Conservation (phyloP, 2,888 invertebrate species). For the Frankliniella fusca region DNA sequence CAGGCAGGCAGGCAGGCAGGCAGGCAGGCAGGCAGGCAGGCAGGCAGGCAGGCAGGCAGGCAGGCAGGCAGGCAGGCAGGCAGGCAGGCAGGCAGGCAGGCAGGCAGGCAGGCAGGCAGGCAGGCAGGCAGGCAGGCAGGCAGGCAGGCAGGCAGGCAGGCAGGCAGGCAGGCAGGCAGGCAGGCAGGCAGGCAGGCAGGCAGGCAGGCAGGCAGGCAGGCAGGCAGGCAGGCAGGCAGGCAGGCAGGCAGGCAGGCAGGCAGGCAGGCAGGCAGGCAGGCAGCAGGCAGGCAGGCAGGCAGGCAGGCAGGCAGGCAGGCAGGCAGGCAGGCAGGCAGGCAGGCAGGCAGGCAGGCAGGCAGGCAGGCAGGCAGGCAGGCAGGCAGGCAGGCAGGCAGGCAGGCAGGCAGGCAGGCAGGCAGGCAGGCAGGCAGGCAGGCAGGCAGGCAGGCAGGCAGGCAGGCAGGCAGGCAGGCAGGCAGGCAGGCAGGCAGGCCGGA, state of each 20-base stretch:
- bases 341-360: constrained; percentile 32
- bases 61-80: background rate
- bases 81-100: background rate
- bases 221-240: no score
- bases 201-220: no score
- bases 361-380: constrained; percentile 33
- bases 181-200: no score
- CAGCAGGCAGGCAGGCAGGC: background rate
- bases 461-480: constrained; percentile 28
- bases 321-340: constrained; percentile 28
- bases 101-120: no score
- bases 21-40: background rate
- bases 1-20: no score
- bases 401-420: constrained; percentile 31
- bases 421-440: constrained; percentile 32
- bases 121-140: no score
- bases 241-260: constrained; percentile 27
- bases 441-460: constrained; percentile 32
- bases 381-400: constrained; percentile 33
- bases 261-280: constrained; percentile 19
- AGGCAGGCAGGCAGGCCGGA: constrained; percentile 32
- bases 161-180: no score
- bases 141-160: no score
- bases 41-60: background rate
- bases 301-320: constrained; percentile 30